Conservation (phyloP, 2,797 vertebrate genomes). For the Lepilemur septentrionalis region DNA sequence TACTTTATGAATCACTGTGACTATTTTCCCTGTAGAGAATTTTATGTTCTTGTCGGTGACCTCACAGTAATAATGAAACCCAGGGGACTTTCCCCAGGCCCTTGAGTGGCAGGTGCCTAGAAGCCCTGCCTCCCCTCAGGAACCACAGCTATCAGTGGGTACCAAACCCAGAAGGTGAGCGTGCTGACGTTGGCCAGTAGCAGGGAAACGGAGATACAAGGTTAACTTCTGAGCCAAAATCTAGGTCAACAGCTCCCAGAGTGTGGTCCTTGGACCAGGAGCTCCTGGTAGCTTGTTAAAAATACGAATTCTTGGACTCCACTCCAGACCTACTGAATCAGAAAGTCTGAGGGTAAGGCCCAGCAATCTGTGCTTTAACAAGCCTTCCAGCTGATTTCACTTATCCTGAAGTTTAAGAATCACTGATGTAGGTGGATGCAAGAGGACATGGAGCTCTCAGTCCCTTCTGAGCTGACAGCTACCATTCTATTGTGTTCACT, state of each 20-base stretch:
- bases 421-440: background rate
- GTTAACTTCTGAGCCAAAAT: background rate
- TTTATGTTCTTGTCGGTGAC: slow-evolving; percentile 33
- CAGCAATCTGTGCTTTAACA: background rate
- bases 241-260: background rate
- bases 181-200: background rate
- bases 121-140: background rate
- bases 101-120: background rate
- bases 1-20: slow-evolving; percentile 32
- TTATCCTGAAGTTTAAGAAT: background rate
- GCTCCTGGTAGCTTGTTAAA: background rate
- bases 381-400: background rate
- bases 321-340: background rate
- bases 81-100: slow-evolving; percentile 49
- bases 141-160: no score
- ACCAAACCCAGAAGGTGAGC: background rate
- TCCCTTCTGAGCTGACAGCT: background rate
- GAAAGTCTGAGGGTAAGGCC: background rate
- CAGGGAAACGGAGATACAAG: background rate
- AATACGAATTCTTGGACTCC: background rate
- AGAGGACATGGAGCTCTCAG: background rate
- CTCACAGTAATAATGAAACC: slow-evolving; percentile 24
- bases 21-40: slow-evolving; percentile 56
- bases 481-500: background rate
- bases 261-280: background rate